Base-by-base conservation (phyloP, 2,888 invertebrate genomes). In the Dioctria rufipes region DNA sequence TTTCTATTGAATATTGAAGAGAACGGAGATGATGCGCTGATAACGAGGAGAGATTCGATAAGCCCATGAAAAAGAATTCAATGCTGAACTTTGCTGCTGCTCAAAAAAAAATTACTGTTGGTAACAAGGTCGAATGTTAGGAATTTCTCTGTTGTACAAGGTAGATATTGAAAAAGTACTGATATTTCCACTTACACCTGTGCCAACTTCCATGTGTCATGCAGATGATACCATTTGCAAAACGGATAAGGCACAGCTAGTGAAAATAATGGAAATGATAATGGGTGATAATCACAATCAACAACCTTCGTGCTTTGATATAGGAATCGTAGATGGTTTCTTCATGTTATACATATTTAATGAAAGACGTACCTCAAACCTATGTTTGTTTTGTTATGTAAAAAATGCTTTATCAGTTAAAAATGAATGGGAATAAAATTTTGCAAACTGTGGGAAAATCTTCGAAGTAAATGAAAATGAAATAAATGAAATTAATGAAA, bases 191-290 rank as follows among this genome's bases (percentile, higher is more conserved):
- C 78, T 84, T 5, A 84, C 84, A 6, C 78, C 71, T 8, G 65
- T 83, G 6, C 83, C 84, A 78, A 80, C 63, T 78, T 84, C 83
- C 51, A 81, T 82, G 82, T 85, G 84, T 61, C 85, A 85, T 83
- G 80, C 83, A 71, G 84, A 85, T 82, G 84, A 84, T 69, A 83
- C 83, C 3, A 11, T 80, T 8, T 9, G 51, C 39, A 85, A 85
- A 73, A 85, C 84, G 66, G 81, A 43, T 75, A 85, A 85, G 78
- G 83, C 85, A 6, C 82, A 82, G 80, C 81, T 85, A 54, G 40
- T 83, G 49, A 25, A 84, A 40, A 5, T 79, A 82, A 58, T 80
- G 84, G n/a, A 82, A 84, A 80, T 83, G 81, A 83, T 46, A 83
- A 84, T 65, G 46, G 5, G 2, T 46, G 46, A 5, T 5, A 46